phyloP scores from a whole-genome alignment of 2,888 invertebrate genomes.

The Rhimphoctona megacephalus region DNA sequence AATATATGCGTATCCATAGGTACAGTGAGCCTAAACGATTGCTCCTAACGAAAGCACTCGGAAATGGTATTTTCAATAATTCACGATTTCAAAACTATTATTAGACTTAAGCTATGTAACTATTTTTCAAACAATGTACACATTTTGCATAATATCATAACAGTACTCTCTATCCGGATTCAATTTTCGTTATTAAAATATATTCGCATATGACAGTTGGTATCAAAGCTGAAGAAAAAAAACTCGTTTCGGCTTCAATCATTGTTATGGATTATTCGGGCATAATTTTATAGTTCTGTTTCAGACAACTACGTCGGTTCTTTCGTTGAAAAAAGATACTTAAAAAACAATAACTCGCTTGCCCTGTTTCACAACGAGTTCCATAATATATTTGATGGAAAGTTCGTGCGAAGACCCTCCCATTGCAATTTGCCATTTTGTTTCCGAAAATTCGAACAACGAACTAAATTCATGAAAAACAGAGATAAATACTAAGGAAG shows the following conservation, averaged over 20 bases:
- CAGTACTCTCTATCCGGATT: neutral
- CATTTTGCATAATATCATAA: neutral
- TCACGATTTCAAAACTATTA: constrained; percentile 45
- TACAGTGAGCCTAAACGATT: constrained; percentile 44
- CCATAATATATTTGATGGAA: constrained; percentile 72
- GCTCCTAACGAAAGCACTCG: constrained; percentile 40
- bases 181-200: neutral
- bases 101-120: neutral
- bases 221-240: constrained; percentile 4
- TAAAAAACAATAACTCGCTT: constrained; percentile 17
- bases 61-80: constrained; percentile 63
- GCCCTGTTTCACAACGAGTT: constrained; percentile 59
- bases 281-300: constrained; percentile 24
- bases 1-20: constrained; percentile 41
- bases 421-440: constrained; percentile 56
- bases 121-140: neutral
- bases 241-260: constrained; percentile 66
- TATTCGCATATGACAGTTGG: constrained; percentile 34
- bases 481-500: constrained; percentile 38
- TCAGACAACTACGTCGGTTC: constrained; percentile 23
- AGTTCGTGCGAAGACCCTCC: constrained; percentile 62
- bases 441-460: constrained; percentile 53
- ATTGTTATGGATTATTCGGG: constrained; percentile 53
- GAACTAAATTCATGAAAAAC: constrained; percentile 43
- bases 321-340: neutral